Base-by-base conservation (phyloP, 1,140 invertebrate species). In the Tetramorium simillimum region DNA sequence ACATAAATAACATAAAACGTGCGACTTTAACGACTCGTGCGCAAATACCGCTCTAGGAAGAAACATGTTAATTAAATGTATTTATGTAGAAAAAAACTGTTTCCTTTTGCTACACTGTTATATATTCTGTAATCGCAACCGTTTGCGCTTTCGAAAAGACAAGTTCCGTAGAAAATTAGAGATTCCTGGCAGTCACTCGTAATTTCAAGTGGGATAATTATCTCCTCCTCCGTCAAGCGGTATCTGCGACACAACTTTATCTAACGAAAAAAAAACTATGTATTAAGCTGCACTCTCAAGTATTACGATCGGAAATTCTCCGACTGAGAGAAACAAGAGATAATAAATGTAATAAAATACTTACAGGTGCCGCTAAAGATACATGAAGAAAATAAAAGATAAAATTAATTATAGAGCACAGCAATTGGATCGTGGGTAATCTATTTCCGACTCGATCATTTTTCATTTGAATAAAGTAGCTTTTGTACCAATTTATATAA, bases 201-300 rank as follows among this genome's bases (percentile, higher is more conserved):
- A 86, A 86, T 90, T 89, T 81, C 24, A 82, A 86, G 51, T 53
- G n/a, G 10, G 40, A 78, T 56, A 89, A 89, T 89, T 89, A 89
- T 76, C 60, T 85, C 12, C 7, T 60, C n/a, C 69, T 72, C 60
- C 37, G 62, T 72, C 72, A 86, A 89, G 72, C 81, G 75, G 24
- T 58, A 80, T 14, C 10, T 46, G 49, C 67, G 51, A 78, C 49
- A 72, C 40, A n/a, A 62, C 28, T 78, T 69, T 69, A 69, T 69
- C 40, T 56, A 81, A 81, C 21, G 37, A 70, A 69, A 81, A 81
- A 80, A 70, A 80, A 81, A 70, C 21, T 70, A 43, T 2, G 10
- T 40, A 70, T 70, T 56, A 81, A 51, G 12, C 65, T 78, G 37
- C 33, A 63, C 18, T 51, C 12, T 53, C 21, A 51, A 85, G 14